Conservation (phyloP, 2,113 vertebrate species). For the Semicossyphus pulcher region DNA sequence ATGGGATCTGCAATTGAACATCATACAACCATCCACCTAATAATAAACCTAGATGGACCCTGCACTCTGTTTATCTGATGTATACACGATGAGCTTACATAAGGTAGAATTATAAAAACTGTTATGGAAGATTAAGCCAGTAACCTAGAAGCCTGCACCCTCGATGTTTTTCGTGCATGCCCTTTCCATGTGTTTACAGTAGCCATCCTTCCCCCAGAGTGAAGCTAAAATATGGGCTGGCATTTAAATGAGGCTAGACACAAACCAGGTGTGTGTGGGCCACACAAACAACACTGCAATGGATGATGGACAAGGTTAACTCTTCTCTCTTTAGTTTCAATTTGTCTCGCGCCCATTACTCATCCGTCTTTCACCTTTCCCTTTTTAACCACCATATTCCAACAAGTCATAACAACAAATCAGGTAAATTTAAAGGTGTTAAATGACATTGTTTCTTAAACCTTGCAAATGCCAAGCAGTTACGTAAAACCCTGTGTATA, state of each 20-base stretch:
- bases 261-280: conserved; percentile 59
- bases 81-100: too few relatives aligned
- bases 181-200: conserved; percentile 62
- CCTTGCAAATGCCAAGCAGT: too few relatives aligned
- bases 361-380: neutral
- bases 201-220: neutral
- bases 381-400: too few relatives aligned
- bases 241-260: conserved; percentile 48
- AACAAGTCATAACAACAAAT: too few relatives aligned
- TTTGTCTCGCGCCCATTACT: neutral
- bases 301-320: conserved; percentile 28
- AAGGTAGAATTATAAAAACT: neutral
- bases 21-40: too few relatives aligned
- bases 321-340: neutral
- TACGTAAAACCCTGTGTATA: too few relatives aligned
- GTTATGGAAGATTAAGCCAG: neutral
- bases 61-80: too few relatives aligned
- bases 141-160: neutral
- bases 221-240: conserved; percentile 66
- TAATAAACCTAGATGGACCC: too few relatives aligned
- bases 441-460: too few relatives aligned
- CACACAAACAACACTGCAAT: conserved; percentile 61
- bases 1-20: too few relatives aligned
- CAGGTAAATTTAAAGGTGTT: too few relatives aligned
- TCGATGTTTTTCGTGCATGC: neutral